Percentiles rank a stretch among this genome's conserved stretches.
Evolutionary conservation across 2,888 invertebrate species (phyloP).

Genomic region (Drosophila percnosoma): DNA sequence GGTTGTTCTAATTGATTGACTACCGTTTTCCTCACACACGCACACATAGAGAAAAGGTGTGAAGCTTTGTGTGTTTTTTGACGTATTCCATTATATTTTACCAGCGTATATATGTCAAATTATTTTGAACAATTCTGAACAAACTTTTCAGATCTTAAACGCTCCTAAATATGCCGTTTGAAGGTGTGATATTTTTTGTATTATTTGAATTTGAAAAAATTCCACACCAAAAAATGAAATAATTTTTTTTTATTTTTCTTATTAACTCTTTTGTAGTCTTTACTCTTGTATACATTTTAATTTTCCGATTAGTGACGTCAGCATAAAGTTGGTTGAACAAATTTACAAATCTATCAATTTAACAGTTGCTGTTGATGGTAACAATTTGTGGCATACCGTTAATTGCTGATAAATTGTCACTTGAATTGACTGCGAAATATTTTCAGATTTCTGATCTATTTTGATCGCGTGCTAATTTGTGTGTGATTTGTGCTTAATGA

Average conservation of each 20-base stretch:
- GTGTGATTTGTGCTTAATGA: slow-evolving; percentile 45
- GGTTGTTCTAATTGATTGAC: slow-evolving; percentile 71
- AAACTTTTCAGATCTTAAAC: slow-evolving; percentile 57
- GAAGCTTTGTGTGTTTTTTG: slow-evolving; percentile 13
- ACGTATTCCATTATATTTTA: slow-evolving; percentile 48
- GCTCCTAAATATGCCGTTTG: slow-evolving; percentile 46
- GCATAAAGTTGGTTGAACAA: slow-evolving; percentile 9
- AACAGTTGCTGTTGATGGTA: slow-evolving; percentile 46
- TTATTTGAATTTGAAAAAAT: slow-evolving; percentile 16
- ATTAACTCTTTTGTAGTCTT: slow-evolving; percentile 17
- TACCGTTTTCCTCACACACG: slow-evolving; percentile 18
- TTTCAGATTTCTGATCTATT: slow-evolving; percentile 58
- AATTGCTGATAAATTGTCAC: slow-evolving; percentile 49
- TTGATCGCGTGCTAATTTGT: slow-evolving; percentile 67
- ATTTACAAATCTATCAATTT: slow-evolving; percentile 26
- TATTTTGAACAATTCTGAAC: slow-evolving; percentile 59
- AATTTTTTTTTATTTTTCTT: not conserved
- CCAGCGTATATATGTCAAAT: slow-evolving; percentile 67
- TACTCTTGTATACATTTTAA: slow-evolving; percentile 49
- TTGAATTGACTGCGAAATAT: slow-evolving; percentile 61
- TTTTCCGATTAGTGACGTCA: slow-evolving; percentile 65
- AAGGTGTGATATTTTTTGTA: slow-evolving; percentile 13
- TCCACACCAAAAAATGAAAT: not conserved
- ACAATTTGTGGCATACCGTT: slow-evolving; percentile 52
- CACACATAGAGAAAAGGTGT: slow-evolving; percentile 17